phyloP scores from a whole-genome alignment of 2,797 vertebrate species.

The Karalla daura region DNA sequence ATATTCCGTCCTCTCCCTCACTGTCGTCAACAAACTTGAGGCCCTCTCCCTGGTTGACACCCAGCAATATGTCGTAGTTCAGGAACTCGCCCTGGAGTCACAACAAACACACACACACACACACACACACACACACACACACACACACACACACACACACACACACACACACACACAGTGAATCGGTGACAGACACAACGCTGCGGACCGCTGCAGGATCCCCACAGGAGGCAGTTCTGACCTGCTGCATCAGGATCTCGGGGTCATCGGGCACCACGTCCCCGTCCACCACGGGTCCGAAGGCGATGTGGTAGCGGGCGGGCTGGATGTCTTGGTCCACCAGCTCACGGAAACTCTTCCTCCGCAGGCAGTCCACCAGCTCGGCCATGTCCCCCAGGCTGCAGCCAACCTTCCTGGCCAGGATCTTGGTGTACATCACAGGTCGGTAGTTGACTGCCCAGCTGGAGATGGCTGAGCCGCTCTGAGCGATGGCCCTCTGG shows the following conservation, averaged over 20 bases:
- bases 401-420: conserved; percentile 94
- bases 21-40: conserved; percentile 96
- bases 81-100: conserved; percentile 91
- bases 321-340: conserved; percentile 98
- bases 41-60: conserved; percentile 96
- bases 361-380: conserved; percentile 91
- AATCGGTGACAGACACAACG: not conserved
- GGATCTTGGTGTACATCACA: conserved; percentile 90
- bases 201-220: not conserved
- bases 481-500: conserved; percentile 95
- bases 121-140: conserved; percentile 4
- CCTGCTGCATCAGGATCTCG: conserved; percentile 97
- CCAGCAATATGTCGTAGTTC: conserved; percentile 96
- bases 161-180: not conserved
- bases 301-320: conserved; percentile 94
- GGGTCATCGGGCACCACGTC: conserved; percentile 96
- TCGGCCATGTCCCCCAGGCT: conserved; percentile 87
- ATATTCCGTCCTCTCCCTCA: conserved; percentile 93
- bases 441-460: conserved; percentile 97
- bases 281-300: conserved; percentile 95
- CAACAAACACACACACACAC: conserved; percentile 33
- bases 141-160: not conserved
- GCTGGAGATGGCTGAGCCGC: conserved; percentile 94
- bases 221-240: conserved; percentile 34
- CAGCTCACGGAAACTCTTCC: conserved; percentile 91